Evolutionary conservation across 2,113 vertebrate species (phyloP).

Genomic region (Pseudorasbora parva): DNA sequence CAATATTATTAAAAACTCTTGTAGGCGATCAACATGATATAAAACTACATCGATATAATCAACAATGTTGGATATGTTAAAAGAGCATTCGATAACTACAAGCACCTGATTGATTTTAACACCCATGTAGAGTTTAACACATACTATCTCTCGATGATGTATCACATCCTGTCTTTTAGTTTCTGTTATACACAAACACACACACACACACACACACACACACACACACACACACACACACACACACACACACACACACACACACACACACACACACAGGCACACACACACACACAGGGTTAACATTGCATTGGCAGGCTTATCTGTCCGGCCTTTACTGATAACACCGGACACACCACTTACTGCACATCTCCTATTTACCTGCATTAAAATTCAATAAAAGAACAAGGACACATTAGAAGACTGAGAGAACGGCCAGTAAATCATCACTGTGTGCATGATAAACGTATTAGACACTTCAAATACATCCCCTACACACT

Average conservation of each 20-base stretch:
- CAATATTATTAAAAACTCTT: not conserved
- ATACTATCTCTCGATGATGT: not conserved
- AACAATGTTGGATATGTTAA: not conserved
- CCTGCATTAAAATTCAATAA: slow-evolving; percentile 55
- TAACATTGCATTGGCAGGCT: not conserved
- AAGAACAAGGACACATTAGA: slow-evolving; percentile 46
- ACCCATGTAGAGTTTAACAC: not conserved
- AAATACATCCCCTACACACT: not conserved
- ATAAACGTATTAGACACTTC: slow-evolving; percentile 23
- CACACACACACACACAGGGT: not conserved
- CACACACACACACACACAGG: not conserved
- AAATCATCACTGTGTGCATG: slow-evolving; percentile 51
- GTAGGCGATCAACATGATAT: not conserved
- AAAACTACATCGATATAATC: not conserved
- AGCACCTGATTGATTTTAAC: not conserved
- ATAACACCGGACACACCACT: slow-evolving; percentile 14
- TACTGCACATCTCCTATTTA: not conserved
- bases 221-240: no score
- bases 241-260: not conserved
- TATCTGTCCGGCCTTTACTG: not conserved
- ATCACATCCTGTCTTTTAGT: not conserved
- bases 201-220: not conserved
- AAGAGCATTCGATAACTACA: not conserved
- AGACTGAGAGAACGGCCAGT: slow-evolving; percentile 44
- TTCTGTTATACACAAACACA: not conserved